Evolutionary conservation across 2,797 vertebrate genomes (phyloP).

Genomic region (Pantherophis alleghaniensis): DNA sequence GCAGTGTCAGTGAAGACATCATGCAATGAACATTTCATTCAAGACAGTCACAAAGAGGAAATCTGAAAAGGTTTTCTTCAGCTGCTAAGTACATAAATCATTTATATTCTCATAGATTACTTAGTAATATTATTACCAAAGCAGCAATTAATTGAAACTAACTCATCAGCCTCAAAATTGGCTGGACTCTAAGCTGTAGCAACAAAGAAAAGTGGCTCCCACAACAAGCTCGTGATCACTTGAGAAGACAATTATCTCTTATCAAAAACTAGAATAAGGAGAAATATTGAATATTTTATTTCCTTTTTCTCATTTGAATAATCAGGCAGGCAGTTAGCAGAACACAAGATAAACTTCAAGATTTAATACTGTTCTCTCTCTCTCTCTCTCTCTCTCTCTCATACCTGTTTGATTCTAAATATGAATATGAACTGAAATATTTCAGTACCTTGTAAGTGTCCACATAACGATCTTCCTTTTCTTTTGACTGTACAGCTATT

Average conservation of each 20-base stretch:
- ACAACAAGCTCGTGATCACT: not conserved
- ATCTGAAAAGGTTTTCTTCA: not conserved
- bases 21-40: not conserved
- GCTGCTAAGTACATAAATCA: not conserved
- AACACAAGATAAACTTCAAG: not conserved
- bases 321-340: not conserved
- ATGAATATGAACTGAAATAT: not conserved
- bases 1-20: not conserved
- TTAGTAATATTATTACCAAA: not conserved
- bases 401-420: not conserved
- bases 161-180: not conserved
- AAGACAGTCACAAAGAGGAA: not conserved
- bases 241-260: not conserved
- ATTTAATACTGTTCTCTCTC: not conserved
- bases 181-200: not conserved
- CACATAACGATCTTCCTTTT: constrained; percentile 97
- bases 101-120: not conserved
- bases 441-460: constrained; percentile 90
- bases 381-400: too few relatives aligned
- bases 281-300: not conserved
- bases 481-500: constrained; percentile 97
- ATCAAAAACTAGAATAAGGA: not conserved
- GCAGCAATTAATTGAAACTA: not conserved
- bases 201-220: not conserved
- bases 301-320: not conserved